Conservation (phyloP, 2,888 invertebrate species). For the Drosophila putrida region DNA sequence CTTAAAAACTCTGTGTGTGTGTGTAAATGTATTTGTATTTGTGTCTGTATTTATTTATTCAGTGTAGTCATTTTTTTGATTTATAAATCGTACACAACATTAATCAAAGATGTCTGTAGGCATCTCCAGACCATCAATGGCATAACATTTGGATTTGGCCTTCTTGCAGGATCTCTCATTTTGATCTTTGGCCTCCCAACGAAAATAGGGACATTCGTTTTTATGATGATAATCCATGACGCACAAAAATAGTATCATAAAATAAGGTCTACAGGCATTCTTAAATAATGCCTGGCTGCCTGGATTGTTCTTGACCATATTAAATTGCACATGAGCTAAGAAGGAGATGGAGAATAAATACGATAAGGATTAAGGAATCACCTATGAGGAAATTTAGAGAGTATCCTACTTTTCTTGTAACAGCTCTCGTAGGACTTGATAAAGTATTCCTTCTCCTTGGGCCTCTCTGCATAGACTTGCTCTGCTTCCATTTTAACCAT, state of each 20-base stretch:
- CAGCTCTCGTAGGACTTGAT: constrained; percentile 64
- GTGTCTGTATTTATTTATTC: neutral
- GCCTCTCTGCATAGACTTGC: constrained; percentile 46
- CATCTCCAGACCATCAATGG: constrained; percentile 57
- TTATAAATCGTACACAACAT: constrained; percentile 15
- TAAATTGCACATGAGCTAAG: constrained; percentile 40
- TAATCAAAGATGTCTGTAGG: constrained; percentile 2
- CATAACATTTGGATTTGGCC: constrained; percentile 61
- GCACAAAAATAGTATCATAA: constrained; percentile 66
- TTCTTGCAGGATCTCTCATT: constrained; percentile 36
- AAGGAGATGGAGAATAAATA: neutral
- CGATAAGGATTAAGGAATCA: too few relatives aligned
- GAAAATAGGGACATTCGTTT: constrained; percentile 70
- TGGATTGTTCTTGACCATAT: constrained; percentile 53
- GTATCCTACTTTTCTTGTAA: constrained; percentile 54
- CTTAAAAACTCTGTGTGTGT: constrained; percentile 7
- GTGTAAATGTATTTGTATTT: constrained; percentile 6
- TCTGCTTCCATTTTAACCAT: constrained; percentile 72
- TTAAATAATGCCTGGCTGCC: constrained; percentile 47
- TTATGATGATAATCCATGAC: constrained; percentile 63
- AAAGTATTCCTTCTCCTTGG: constrained; percentile 68
- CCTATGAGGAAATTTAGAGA: too few relatives aligned
- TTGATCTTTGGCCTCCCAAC: constrained; percentile 48
- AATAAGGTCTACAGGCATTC: constrained; percentile 66
- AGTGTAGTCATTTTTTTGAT: constrained; percentile 10